Evolutionary conservation across 1,140 invertebrate species (phyloP).

Genomic region (Dreissena rostriformis): DNA sequence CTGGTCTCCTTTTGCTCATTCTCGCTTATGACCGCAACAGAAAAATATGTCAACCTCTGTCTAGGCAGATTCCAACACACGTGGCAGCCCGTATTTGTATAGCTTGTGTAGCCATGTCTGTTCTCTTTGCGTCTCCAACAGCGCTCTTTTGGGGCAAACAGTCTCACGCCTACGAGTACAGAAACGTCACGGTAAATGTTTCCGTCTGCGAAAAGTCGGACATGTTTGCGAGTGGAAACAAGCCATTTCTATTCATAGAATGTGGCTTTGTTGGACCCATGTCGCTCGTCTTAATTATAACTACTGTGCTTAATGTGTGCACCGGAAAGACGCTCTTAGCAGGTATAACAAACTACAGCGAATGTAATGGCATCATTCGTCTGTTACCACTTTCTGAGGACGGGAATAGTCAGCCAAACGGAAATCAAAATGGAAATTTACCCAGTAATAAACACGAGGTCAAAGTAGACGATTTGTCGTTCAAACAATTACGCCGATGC

Average conservation of each 20-base stretch:
- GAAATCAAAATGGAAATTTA: no score
- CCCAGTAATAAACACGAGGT: not conserved
- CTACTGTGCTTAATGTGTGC: slow-evolving; percentile 21
- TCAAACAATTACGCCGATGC: not conserved
- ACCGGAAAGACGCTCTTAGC: slow-evolving; percentile 26
- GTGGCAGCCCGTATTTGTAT: not conserved
- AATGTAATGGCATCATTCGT: not conserved
- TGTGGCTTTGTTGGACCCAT: not conserved
- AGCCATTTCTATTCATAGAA: slow-evolving; percentile 3
- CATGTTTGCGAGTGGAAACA: not conserved
- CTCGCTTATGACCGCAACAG: slow-evolving; percentile 61
- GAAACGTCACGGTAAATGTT: not conserved
- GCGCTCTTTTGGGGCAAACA: slow-evolving; percentile 20
- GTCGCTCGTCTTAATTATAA: not conserved
- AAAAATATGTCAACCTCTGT: slow-evolving; percentile 60
- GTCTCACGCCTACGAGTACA: not conserved
- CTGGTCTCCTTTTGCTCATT: slow-evolving; percentile 58
- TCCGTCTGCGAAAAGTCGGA: slow-evolving; percentile 31
- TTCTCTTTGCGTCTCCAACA: not conserved
- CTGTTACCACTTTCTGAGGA: not conserved
- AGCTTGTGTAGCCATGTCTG: not conserved
- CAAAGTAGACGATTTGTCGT: not conserved
- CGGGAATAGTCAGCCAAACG: not conserved
- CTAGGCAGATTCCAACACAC: slow-evolving; percentile 44
- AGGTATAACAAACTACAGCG: not conserved